phyloP scores from a whole-genome alignment of 2,113 vertebrate genomes.

The Tinamus guttatus region DNA sequence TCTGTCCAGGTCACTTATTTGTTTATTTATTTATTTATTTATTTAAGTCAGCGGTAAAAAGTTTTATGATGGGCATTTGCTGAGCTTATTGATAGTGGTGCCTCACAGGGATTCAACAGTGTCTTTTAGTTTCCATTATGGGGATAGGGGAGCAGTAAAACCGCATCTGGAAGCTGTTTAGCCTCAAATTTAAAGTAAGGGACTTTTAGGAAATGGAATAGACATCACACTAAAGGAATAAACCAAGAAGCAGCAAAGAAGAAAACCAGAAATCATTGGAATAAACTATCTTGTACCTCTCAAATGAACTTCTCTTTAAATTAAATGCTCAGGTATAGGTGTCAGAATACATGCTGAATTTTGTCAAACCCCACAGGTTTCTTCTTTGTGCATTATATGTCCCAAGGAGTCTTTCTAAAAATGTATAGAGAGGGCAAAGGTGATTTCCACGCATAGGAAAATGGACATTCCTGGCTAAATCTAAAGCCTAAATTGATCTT shows the following conservation, averaged over 20 bases:
- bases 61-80: not conserved
- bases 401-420: not conserved
- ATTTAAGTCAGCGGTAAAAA: not conserved
- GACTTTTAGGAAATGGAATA: conserved; percentile 19
- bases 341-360: not conserved
- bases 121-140: conserved; percentile 57
- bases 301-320: not conserved
- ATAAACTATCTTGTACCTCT: not conserved
- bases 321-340: not conserved
- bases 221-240: not conserved
- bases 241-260: not conserved
- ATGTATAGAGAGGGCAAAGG: not conserved
- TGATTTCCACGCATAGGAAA: not conserved
- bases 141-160: conserved; percentile 52
- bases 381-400: not conserved
- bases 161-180: conserved; percentile 63
- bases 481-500: not conserved
- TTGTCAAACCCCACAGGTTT: not conserved
- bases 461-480: not conserved
- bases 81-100: conserved; percentile 31
- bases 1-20: not conserved
- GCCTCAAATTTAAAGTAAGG: conserved; percentile 12
- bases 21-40: not conserved
- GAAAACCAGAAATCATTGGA: not conserved
- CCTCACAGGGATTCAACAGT: conserved; percentile 18